Percentiles rank a stretch among this genome's conserved stretches.
Conservation (phyloP, 2,797 vertebrate species). For the Paramormyrops hopkinsi region DNA sequence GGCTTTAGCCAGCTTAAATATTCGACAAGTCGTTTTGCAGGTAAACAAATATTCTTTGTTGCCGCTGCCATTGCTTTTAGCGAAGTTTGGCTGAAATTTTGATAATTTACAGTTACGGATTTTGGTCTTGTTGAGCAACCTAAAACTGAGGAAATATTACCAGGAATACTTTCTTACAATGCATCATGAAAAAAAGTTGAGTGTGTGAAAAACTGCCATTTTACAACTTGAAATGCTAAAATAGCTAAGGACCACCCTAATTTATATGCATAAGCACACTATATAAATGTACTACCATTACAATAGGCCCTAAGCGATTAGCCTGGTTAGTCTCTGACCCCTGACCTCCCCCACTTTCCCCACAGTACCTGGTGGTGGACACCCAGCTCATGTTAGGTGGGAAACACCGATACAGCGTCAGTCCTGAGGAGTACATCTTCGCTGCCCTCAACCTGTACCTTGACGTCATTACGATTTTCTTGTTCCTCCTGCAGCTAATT, state of each 20-base stretch:
- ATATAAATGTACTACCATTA: background rate
- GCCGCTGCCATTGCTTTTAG: background rate
- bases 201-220: background rate
- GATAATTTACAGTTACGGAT: background rate
- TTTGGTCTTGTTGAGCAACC: background rate
- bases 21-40: background rate
- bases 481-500: constrained; percentile 66
- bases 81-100: background rate
- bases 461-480: constrained; percentile 66
- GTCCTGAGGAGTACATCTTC: constrained; percentile 74
- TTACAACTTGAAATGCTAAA: background rate
- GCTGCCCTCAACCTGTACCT: constrained; percentile 73
- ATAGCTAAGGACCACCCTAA: background rate
- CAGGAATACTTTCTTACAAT: background rate
- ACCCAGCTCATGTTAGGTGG: constrained; percentile 69
- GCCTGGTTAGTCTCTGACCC: background rate
- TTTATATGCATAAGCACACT: background rate
- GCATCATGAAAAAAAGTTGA: background rate
- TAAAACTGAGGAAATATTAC: background rate
- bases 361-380: constrained; percentile 73
- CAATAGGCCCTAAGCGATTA: background rate
- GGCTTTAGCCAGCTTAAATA: background rate
- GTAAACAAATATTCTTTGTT: background rate
- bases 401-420: constrained; percentile 60
- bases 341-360: background rate